These are phyloP conservation scores for Zaprionus vittiger DNA, from an alignment of 1,140 invertebrate genomes.

Conservation along the genomic window DNA sequence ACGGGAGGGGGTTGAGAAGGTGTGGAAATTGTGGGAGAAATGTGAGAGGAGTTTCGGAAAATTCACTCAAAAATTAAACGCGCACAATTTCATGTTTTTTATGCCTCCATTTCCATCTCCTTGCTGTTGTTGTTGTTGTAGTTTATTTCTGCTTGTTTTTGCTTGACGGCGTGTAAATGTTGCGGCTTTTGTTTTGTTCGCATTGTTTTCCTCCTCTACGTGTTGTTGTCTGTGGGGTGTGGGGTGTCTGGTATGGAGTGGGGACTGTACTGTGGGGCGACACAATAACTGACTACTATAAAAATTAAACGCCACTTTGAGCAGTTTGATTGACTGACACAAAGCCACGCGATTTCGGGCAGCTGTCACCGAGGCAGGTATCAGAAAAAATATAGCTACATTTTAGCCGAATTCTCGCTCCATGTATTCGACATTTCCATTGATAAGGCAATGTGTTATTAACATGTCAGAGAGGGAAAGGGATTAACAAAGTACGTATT, in stretches of 20 bases:
- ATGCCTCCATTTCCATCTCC: constrained; percentile 9
- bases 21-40: not conserved
- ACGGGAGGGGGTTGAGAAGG: not conserved
- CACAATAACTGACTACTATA: constrained; percentile 61
- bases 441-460: not conserved
- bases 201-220: constrained; percentile 44
- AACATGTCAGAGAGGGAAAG: not conserved
- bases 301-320: constrained; percentile 75
- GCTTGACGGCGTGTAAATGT: constrained; percentile 62
- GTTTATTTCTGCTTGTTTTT: constrained; percentile 36
- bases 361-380: constrained; percentile 53
- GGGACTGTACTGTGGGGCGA: not conserved
- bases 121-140: constrained; percentile 26
- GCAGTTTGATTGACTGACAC: constrained; percentile 70
- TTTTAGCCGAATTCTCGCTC: not conserved
- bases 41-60: constrained; percentile 38
- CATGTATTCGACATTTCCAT: not conserved
- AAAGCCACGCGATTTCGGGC: constrained; percentile 56
- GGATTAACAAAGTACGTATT: not conserved
- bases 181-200: constrained; percentile 59
- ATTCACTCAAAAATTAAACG: constrained; percentile 55
- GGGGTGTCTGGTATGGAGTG: not conserved
- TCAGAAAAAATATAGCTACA: constrained; percentile 4
- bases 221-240: constrained; percentile 28
- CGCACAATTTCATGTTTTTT: constrained; percentile 41